These are phyloP conservation scores for Parelbella ahira DNA, from an alignment of 2,888 invertebrate genomes.

Conservation along the genomic window DNA sequence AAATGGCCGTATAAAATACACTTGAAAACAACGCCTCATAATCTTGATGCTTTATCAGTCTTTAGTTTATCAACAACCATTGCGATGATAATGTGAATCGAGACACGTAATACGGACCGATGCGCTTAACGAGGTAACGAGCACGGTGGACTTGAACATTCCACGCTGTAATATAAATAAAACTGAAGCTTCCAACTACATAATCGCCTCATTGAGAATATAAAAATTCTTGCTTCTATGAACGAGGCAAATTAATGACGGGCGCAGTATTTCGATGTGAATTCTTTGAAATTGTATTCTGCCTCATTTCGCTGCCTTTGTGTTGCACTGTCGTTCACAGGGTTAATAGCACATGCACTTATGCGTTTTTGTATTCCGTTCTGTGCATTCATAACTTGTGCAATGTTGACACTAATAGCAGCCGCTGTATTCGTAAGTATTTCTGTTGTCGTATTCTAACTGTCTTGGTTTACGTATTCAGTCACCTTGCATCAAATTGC, in stretches of 20 bases:
- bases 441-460: too few relatives aligned
- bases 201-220: conserved; percentile 15
- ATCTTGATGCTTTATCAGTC: conserved; percentile 15
- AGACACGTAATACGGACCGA: conserved; percentile 16
- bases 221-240: conserved; percentile 14
- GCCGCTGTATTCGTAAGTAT: conserved; percentile 9
- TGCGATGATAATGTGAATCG: conserved; percentile 6
- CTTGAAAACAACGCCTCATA: too few relatives aligned
- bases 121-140: conserved; percentile 21
- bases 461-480: too few relatives aligned
- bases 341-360: conserved; percentile 35
- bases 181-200: conserved; percentile 4
- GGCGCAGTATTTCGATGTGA: conserved; percentile 10
- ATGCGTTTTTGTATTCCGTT: conserved; percentile 21
- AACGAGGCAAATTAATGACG: conserved; percentile 2
- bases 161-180: conserved; percentile 11
- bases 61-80: conserved; percentile 22
- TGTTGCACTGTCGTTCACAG: conserved; percentile 34
- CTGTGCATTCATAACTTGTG: conserved; percentile 30
- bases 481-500: too few relatives aligned
- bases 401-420: conserved; percentile 27
- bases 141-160: conserved; percentile 5
- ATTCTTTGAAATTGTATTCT: conserved; percentile 13
- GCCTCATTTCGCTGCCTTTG: conserved; percentile 10
- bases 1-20: too few relatives aligned